Conservation (phyloP, 2,797 vertebrate genomes). For the Rousettus madagascariensis region DNA sequence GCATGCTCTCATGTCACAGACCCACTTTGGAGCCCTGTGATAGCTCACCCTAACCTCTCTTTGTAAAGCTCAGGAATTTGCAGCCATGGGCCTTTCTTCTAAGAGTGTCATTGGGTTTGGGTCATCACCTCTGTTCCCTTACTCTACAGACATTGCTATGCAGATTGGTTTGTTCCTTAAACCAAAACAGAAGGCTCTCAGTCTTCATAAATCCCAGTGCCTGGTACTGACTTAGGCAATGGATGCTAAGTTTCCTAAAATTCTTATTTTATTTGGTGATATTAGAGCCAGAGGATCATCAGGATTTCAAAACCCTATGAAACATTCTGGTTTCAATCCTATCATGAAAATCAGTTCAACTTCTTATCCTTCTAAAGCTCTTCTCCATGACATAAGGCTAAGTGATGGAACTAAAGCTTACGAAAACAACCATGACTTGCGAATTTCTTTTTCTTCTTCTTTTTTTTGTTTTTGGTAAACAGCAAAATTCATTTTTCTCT, state of each 20-base stretch:
- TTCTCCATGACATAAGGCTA: not conserved
- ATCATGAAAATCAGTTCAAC: not conserved
- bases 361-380: not conserved
- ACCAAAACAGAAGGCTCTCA: not conserved
- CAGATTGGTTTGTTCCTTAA: not conserved
- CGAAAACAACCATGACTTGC: not conserved
- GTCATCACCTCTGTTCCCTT: not conserved
- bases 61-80: not conserved
- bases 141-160: accelerated
- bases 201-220: not conserved
- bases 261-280: not conserved
- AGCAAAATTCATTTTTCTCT: not conserved
- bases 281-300: not conserved
- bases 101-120: not conserved
- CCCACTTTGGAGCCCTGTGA: accelerated
- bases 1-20: accelerated
- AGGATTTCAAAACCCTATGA: not conserved
- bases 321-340: not conserved
- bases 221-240: not conserved
- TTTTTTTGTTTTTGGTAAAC: not conserved
- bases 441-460: not conserved
- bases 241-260: not conserved
- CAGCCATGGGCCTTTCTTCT: not conserved
- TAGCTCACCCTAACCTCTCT: not conserved
- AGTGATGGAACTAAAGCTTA: not conserved